Percentiles rank a stretch among this genome's conserved stretches.
Evolutionary conservation across 2,888 invertebrate genomes (phyloP).

Genomic region (Pherbina coryleti): DNA sequence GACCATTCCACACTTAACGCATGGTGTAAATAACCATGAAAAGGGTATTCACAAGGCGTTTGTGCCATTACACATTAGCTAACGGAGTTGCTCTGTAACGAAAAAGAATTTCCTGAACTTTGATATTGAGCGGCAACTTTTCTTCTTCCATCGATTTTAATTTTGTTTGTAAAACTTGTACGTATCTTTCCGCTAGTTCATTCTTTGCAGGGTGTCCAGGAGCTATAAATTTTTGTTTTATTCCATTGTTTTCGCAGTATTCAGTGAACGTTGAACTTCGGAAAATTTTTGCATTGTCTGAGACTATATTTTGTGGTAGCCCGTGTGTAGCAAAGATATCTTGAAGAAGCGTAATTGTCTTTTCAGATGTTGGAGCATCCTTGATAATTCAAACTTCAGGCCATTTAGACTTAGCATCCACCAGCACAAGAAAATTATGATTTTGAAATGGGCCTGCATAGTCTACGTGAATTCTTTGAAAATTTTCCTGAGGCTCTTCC

Average conservation of each 20-base stretch:
- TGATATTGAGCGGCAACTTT: background rate
- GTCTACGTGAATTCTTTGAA: slow-evolving; percentile 11
- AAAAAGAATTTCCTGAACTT: slow-evolving; percentile 32
- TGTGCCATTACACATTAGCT: too few relatives aligned
- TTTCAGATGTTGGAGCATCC: slow-evolving; percentile 23
- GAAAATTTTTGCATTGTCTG: slow-evolving; percentile 26
- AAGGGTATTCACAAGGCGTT: too few relatives aligned
- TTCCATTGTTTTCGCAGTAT: slow-evolving; percentile 5
- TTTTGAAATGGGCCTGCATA: slow-evolving; percentile 38
- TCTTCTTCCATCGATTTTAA: background rate
- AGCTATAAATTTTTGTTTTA: slow-evolving; percentile 7
- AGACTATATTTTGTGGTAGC: slow-evolving; percentile 33
- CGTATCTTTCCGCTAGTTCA: slow-evolving; percentile 30
- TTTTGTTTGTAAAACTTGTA: slow-evolving; percentile 21
- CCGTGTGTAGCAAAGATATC: slow-evolving; percentile 36
- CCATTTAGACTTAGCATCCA: slow-evolving; percentile 42
- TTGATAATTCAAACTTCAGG: slow-evolving; percentile 24
- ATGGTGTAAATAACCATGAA: too few relatives aligned
- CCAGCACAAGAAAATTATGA: slow-evolving; percentile 35
- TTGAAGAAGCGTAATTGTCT: background rate
- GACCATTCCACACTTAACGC: too few relatives aligned
- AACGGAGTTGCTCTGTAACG: slow-evolving; percentile 34
- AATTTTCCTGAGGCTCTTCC: slow-evolving; percentile 26
- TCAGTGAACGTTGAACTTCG: slow-evolving; percentile 5
- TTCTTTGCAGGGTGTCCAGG: slow-evolving; percentile 36